These are phyloP conservation scores for Tolmerus cingulatus DNA, from an alignment of 2,888 invertebrate species.

Conservation along the genomic window DNA sequence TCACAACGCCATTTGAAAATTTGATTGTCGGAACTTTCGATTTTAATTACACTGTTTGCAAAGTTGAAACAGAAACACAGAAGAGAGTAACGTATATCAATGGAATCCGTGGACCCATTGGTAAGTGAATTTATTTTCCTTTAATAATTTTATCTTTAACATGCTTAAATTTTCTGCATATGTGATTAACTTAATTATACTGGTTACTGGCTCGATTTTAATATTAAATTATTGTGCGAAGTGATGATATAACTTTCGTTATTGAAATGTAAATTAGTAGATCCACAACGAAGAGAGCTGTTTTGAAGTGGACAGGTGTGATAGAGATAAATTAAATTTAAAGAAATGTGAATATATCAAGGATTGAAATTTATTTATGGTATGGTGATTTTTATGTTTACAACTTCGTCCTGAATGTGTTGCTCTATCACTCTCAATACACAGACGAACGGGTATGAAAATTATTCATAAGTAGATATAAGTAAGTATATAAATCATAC, in stretches of 20 bases:
- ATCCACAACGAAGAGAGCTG: background rate
- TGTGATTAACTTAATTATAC: background rate
- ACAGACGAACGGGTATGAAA: no score
- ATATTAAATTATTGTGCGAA: background rate
- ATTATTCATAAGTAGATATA: no score
- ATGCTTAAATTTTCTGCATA: background rate
- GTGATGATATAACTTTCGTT: background rate
- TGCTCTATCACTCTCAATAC: no score
- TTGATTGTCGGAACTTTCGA: conserved; percentile 43
- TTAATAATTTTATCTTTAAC: background rate
- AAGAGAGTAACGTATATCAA: conserved; percentile 58
- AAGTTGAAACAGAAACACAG: conserved; percentile 61
- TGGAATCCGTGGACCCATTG: conserved; percentile 61
- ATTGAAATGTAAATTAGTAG: background rate
- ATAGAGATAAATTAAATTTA: background rate
- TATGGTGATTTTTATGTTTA: background rate
- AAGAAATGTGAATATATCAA: background rate
- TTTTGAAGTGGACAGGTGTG: background rate
- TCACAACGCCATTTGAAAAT: background rate
- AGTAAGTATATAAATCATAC: no score
- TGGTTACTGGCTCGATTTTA: background rate
- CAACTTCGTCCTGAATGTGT: no score
- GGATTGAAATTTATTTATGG: background rate
- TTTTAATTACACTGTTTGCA: conserved; percentile 60
- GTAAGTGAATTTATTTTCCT: conserved; percentile 52